A percentile compares a stretch with the other conserved stretches of the same genome.
These are phyloP conservation scores for Cephus nigrinus DNA, from an alignment of 2,888 invertebrate species.

Conservation along the genomic window DNA sequence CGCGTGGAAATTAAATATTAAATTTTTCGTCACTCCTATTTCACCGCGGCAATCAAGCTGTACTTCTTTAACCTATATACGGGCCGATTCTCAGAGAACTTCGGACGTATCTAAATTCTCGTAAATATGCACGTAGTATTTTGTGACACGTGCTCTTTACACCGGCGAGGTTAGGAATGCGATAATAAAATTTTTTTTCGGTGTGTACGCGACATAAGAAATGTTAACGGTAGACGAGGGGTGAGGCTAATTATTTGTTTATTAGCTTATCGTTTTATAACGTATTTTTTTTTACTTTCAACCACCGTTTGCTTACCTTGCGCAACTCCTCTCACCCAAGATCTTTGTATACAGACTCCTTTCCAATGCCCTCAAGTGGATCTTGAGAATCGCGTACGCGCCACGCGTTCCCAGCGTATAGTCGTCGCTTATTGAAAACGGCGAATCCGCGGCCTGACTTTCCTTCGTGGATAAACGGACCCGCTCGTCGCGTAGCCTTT, in stretches of 20 bases:
- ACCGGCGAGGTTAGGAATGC: not conserved
- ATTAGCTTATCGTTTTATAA: not conserved
- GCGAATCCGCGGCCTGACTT: not conserved
- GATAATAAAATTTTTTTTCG: not conserved
- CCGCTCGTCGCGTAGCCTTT: too few relatives aligned
- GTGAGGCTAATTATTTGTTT: not conserved
- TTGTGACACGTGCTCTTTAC: not conserved
- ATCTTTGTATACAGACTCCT: not conserved
- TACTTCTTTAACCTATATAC: not conserved
- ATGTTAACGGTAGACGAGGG: fast-evolving
- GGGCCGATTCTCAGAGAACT: not conserved
- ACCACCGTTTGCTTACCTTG: not conserved
- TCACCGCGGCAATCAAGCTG: too few relatives aligned
- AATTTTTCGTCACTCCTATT: not conserved
- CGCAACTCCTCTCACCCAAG: not conserved
- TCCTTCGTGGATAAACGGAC: too few relatives aligned
- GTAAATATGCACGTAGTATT: not conserved
- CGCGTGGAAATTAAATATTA: not conserved
- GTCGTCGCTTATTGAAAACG: not conserved
- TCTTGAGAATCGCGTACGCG: not conserved
- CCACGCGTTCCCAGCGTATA: not conserved
- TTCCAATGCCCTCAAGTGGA: not conserved
- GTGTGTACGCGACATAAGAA: not conserved
- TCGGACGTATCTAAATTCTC: not conserved
- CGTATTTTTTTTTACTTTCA: not conserved